Percentiles rank a stretch among this genome's conserved stretches.
phyloP scores from a whole-genome alignment of 2,888 invertebrate genomes.

The Pecten maximus region DNA sequence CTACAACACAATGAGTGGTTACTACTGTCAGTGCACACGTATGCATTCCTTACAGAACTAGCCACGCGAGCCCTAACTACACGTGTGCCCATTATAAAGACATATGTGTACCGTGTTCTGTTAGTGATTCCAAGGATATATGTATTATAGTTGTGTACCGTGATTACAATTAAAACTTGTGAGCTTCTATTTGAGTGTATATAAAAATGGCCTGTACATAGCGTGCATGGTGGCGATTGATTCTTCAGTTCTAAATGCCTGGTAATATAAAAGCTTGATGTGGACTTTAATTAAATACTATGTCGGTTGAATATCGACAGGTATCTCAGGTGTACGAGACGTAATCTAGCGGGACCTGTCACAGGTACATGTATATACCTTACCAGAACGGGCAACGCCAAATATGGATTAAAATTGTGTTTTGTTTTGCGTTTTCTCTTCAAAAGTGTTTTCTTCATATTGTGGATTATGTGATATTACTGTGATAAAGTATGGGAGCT shows the following conservation, averaged over 20 bases:
- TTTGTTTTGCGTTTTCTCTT: background rate
- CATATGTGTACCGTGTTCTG: background rate
- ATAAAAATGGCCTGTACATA: slow-evolving; percentile 1
- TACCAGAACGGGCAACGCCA: background rate
- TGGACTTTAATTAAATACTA: slow-evolving; percentile 27
- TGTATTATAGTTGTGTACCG: background rate
- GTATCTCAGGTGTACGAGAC: background rate
- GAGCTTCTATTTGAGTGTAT: background rate
- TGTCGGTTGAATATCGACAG: background rate
- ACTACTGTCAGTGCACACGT: slow-evolving; percentile 20
- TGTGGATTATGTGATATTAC: slow-evolving; percentile 10
- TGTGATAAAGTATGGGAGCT: slow-evolving; percentile 40
- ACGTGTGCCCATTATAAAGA: background rate
- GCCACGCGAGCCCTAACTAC: background rate
- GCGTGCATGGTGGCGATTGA: background rate
- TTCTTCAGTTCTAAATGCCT: background rate
- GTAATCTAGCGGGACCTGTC: background rate
- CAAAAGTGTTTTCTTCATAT: background rate
- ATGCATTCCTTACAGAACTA: background rate
- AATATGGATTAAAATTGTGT: slow-evolving; percentile 31
- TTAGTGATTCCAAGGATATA: background rate
- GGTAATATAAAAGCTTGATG: background rate
- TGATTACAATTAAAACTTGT: background rate
- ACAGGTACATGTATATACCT: background rate
- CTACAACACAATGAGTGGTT: slow-evolving; percentile 13